Conservation (phyloP, 2,113 vertebrate species). For the Circaetus cinerascens region DNA sequence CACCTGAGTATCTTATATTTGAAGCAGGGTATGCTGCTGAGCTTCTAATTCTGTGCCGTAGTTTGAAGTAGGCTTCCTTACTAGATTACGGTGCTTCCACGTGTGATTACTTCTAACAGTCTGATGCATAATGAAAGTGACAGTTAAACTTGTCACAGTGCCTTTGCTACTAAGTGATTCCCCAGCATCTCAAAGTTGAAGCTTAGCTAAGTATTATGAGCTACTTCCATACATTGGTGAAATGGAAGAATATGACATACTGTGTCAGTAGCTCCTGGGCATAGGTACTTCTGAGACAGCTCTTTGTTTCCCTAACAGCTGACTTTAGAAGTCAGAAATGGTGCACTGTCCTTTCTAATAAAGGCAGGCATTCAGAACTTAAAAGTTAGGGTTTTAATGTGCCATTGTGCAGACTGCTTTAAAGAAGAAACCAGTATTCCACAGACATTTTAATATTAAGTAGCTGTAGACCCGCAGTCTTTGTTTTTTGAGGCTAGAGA, state of each 20-base stretch:
- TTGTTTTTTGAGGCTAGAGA: not conserved
- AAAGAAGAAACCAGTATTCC: not conserved
- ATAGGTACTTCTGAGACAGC: conserved; percentile 13
- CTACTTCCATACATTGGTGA: not conserved
- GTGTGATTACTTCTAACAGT: conserved; percentile 23
- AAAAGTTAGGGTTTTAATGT: not conserved
- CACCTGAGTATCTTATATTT: not conserved
- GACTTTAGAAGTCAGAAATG: not conserved
- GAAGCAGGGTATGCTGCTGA: not conserved
- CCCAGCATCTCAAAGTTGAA: not conserved
- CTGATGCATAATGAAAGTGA: not conserved
- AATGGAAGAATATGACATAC: not conserved
- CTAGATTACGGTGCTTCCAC: not conserved
- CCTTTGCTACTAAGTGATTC: conserved; percentile 44
- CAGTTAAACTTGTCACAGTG: not conserved
- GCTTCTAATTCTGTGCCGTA: not conserved
- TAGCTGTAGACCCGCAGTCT: not conserved
- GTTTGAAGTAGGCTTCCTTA: not conserved
- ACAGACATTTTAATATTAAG: not conserved
- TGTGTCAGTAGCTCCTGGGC: not conserved
- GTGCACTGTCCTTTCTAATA: not conserved
- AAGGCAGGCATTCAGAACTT: not conserved
- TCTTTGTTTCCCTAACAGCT: conserved; percentile 17
- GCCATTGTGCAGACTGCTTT: not conserved
- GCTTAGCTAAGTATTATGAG: not conserved